A percentile compares a stretch with the other conserved stretches of the same genome.
phyloP scores from a whole-genome alignment of 2,888 invertebrate genomes.

The Tenthredo amoena region DNA sequence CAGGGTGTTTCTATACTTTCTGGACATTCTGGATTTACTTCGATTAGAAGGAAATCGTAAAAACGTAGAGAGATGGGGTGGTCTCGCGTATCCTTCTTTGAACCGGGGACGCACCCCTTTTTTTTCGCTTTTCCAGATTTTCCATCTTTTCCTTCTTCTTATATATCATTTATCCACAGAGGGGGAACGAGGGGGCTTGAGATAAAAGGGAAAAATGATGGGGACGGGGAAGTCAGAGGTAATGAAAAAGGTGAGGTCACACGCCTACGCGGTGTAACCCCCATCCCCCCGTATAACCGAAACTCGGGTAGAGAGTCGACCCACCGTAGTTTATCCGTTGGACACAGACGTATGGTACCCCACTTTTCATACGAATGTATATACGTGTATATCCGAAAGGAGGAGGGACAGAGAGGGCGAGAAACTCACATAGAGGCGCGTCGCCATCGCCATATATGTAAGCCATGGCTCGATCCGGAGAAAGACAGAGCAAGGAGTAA shows the following conservation, averaged over 20 bases:
- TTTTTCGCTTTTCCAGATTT: not conserved
- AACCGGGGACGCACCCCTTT: not conserved
- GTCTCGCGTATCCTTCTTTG: not conserved
- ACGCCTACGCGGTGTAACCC: conserved; percentile 34
- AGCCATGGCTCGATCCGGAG: conserved; percentile 26
- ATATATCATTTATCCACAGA: not conserved
- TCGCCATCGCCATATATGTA: not conserved
- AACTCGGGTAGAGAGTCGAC: conserved; percentile 43
- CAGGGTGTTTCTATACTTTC: no score
- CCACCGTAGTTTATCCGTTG: conserved; percentile 60
- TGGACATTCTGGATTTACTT: not conserved
- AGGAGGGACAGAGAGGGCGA: conserved; percentile 56
- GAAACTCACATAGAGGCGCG: conserved; percentile 28
- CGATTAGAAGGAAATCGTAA: conserved; percentile 16
- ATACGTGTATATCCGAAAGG: not conserved
- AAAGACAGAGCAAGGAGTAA: conserved; percentile 24
- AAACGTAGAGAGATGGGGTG: not conserved
- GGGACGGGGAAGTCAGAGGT: conserved; percentile 1
- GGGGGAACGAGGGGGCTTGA: not conserved
- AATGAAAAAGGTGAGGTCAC: conserved; percentile 51
- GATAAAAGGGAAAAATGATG: conserved; percentile 4
- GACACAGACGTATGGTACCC: conserved; percentile 72
- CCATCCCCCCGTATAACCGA: not conserved
- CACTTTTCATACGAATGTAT: conserved; percentile 66
- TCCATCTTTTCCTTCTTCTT: not conserved